Conservation (phyloP, 53 echinoderm and acorn worm genomes). For the Henricia sp. region DNA sequence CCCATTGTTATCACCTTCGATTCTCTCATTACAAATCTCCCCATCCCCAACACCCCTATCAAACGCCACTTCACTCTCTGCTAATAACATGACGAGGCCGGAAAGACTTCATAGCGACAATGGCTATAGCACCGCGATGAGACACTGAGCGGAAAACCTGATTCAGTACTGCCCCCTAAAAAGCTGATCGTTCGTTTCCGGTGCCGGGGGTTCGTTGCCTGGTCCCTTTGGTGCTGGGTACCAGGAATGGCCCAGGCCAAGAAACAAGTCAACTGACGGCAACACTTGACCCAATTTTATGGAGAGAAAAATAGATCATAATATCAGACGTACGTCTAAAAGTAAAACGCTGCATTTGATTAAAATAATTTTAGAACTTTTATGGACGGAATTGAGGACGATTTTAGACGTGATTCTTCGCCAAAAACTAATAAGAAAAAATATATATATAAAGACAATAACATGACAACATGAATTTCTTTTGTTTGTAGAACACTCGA, state of each 20-base stretch:
- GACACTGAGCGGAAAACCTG: conserved; percentile 65
- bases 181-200: conserved; percentile 56
- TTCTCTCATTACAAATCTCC: background rate
- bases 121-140: conserved; percentile 58
- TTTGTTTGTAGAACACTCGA: no score
- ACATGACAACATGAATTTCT: no score
- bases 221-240: conserved; percentile 29
- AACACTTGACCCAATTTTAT: no score
- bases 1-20: background rate
- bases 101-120: conserved; percentile 68
- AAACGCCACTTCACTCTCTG: background rate
- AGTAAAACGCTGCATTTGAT: no score
- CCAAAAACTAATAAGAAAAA: no score
- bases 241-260: conserved; percentile 19
- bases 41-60: conserved; percentile 11
- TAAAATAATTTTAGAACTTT: no score
- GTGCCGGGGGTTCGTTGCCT: conserved; percentile 4
- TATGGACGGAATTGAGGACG: no score
- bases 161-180: conserved; percentile 49
- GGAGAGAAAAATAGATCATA: no score
- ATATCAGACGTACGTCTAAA: no score
- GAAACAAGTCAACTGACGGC: no score
- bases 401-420: no score
- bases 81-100: conserved; percentile 37
- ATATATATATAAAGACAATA: no score